Base-by-base conservation (phyloP, 2,888 invertebrate genomes). In the Aleiodes testaceus region DNA sequence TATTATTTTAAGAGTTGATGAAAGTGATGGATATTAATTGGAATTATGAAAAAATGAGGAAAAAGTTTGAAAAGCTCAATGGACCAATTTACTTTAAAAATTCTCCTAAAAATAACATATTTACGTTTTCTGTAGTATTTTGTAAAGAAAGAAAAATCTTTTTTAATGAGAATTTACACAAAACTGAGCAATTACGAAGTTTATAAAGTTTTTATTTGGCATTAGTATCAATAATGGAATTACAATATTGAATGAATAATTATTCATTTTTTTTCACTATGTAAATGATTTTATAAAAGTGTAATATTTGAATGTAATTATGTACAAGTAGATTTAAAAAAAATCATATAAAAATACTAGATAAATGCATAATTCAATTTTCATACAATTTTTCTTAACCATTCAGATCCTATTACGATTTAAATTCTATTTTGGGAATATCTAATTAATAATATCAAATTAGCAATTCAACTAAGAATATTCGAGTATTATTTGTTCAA, bases 321-420 rank as follows among this genome's bases (percentile, higher is more conserved):
- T 59, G 42, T 14, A 59, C 14, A 59, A 26, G 59, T 59, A 36
- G 26, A 53, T 53, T 36, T 7, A 9, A 36, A 36, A 53, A 53
- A 53, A 53, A 53, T 22, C 53, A 53, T 53, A 53, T 26, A 53
- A 53, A 53, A 53, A 53, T 52, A 52, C 26, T 20, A 36, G 36
- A 9, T 36, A 53, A 53, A 20, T 53, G 26, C n/a, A 26, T 53
- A 53, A n/a, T 53, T 53, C 3, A 18, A 22, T 18, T 26, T 26
- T 3, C 16, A 26, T 53, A 12, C 1, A 11, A 22, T 53, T 20
- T 20, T 22, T 3, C 6, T 53, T 26, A 53, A 20, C 22, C 9
- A 22, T 26, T 20, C 53, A 53, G n/a, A n/a, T 26, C n/a, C 26
- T 53, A 36, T 36, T 36, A 9, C 9, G 36, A 2, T 36, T 36